phyloP scores from a whole-genome alignment of 1,140 invertebrate species.

The Pinna nobilis region DNA sequence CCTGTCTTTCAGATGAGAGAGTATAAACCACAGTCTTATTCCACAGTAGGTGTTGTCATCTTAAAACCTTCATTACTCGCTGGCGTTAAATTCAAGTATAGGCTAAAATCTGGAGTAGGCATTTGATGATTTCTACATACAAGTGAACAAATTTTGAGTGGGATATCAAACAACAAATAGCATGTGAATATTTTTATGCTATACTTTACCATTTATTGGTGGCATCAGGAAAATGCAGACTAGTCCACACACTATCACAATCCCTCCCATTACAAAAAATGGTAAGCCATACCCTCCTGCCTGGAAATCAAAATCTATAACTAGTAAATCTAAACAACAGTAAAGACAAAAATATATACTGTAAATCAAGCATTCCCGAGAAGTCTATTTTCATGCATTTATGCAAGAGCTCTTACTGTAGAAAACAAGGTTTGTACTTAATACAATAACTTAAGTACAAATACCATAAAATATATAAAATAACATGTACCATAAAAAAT shows the following conservation, averaged over 20 bases:
- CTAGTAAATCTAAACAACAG: neutral
- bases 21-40: neutral
- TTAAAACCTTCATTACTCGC: neutral
- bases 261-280: constrained; percentile 87
- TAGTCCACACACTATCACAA: constrained; percentile 85
- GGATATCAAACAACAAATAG: neutral
- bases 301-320: constrained; percentile 46
- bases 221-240: constrained; percentile 85
- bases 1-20: no score
- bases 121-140: neutral
- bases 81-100: neutral
- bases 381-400: neutral
- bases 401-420: neutral
- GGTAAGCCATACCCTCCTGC: constrained; percentile 89
- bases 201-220: constrained; percentile 67
- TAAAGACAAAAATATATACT: neutral
- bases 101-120: neutral
- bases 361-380: neutral
- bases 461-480: no score
- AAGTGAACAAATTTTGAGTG: no score
- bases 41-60: neutral
- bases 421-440: neutral
- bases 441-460: neutral
- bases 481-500: no score
- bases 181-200: neutral